Evolutionary conservation across 92 coral and sea anemone species (phyloP), one percentile per base, ranked within the genome.

Genomic region (Zoanthus sansibaricus): DNA sequence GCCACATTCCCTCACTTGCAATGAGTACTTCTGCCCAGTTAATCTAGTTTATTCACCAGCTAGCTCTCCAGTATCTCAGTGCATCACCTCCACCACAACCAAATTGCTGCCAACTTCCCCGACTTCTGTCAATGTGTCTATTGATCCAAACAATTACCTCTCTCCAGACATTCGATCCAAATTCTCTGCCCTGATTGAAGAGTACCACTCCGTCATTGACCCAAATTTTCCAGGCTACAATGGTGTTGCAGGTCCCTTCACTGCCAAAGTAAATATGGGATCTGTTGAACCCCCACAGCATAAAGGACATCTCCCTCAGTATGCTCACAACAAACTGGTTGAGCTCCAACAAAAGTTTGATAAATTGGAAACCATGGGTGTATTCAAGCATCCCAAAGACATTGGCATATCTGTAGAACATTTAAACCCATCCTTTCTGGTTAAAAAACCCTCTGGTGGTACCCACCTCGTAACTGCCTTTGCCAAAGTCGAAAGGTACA

Each of bases 251-350:
- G 84, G 51, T 30, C 68, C 49, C 47, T 55, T 73, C 25, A 25
- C 25, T 25, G 25, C 25, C 25, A 25, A 25, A 25, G 25, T 25
- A 4, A 37, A 37, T 25, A 90, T 87, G 90, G 88, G 91, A 14
- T 90, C 90, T 1, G 88, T 87, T 11, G 91, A 91, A 74, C 85
- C 89, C 87, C 4, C 85, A 25, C 87, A 83, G 68, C 67, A 72
- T 20, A 88, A 37, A 37, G 42, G 42, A 4, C 4, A 4, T 37
- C 42, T 37, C 42, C 42, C 42, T 37, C 42, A 37, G 49, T 88
- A 88, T 80, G 75, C 91, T 18, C 71, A 21, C 10, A 87, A 25
- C 76, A 70, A 87, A 58, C 4, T 37, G 42, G 2, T 37, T 37
- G 42, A 37, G 42, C 42, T 37, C 4, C 42, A 37, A 4, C 42